These are phyloP conservation scores for Tetragonula clypearis DNA, from an alignment of 1,140 invertebrate species.

Conservation along the genomic window DNA sequence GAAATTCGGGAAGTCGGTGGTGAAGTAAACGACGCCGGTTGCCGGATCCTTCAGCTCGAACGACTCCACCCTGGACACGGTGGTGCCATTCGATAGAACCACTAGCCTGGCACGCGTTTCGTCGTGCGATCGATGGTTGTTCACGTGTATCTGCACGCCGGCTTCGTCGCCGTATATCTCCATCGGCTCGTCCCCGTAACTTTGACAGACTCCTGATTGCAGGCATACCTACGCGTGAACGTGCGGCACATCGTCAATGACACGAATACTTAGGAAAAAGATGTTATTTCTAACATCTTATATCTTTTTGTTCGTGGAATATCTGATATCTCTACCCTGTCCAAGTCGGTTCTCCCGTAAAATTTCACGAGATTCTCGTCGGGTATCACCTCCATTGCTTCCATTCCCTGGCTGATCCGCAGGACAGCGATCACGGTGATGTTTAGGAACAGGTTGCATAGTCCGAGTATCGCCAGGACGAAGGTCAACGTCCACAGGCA, in stretches of 20 bases:
- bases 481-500: slow-evolving; percentile 78
- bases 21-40: slow-evolving; percentile 86
- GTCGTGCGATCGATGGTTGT: slow-evolving; percentile 67
- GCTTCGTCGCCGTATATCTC: slow-evolving; percentile 86
- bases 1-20: slow-evolving; percentile 88
- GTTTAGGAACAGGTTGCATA: slow-evolving; percentile 78
- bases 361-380: slow-evolving; percentile 90
- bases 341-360: slow-evolving; percentile 90
- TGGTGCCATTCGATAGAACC: slow-evolving; percentile 83
- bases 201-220: slow-evolving; percentile 81
- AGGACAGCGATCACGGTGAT: slow-evolving; percentile 78
- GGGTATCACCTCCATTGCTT: slow-evolving; percentile 92
- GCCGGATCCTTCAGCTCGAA: slow-evolving; percentile 87
- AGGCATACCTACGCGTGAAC: slow-evolving; percentile 69
- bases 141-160: slow-evolving; percentile 84
- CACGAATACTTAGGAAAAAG: not conserved
- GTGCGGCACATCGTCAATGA: not conserved
- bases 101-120: slow-evolving; percentile 61
- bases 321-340: slow-evolving; percentile 82
- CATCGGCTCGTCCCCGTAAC: slow-evolving; percentile 88
- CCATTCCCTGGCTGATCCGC: slow-evolving; percentile 85
- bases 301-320: no score
- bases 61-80: slow-evolving; percentile 85
- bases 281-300: no score
- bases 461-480: slow-evolving; percentile 74